Conservation (phyloP, 1,140 invertebrate species). For the Brachionus asplanchnoidis region DNA sequence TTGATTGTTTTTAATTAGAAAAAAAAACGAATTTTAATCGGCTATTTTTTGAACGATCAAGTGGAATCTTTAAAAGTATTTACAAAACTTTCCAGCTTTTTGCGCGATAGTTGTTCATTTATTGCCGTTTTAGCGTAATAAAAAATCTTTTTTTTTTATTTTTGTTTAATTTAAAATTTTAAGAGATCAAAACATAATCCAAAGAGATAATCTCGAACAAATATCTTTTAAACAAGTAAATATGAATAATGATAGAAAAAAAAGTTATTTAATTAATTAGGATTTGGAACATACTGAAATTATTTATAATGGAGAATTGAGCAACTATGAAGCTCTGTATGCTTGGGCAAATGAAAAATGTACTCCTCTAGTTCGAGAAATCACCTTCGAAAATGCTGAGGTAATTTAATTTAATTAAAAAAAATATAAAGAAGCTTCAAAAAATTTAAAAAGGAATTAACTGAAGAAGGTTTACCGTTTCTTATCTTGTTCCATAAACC, state of each 20-base stretch:
- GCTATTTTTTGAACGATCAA: constrained; percentile 79
- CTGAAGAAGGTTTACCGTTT: constrained; percentile 98
- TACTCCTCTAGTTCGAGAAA: constrained; percentile 69
- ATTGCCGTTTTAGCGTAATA: constrained; percentile 81
- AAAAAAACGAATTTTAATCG: constrained; percentile 76
- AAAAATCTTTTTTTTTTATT: background rate
- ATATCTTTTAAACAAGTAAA: constrained; percentile 2
- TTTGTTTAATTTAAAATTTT: background rate
- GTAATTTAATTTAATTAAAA: constrained; percentile 47
- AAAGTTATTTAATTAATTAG: constrained; percentile 44
- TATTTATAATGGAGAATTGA: constrained; percentile 55
- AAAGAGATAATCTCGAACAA: background rate
- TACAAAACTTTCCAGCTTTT: constrained; percentile 52
- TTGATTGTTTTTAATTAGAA: constrained; percentile 57
- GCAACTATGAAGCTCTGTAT: constrained; percentile 60
- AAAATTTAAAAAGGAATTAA: constrained; percentile 69
- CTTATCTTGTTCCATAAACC: constrained; percentile 89
- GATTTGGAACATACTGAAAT: constrained; percentile 45
- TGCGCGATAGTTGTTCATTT: constrained; percentile 93
- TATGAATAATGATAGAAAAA: background rate
- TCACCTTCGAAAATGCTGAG: constrained; percentile 98
- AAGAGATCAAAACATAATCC: background rate
- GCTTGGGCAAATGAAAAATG: constrained; percentile 80
- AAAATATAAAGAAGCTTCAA: background rate
- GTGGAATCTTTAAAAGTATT: constrained; percentile 63